These are phyloP conservation scores for Pyrocoelia pectoralis DNA, from an alignment of 2,888 invertebrate species.

Conservation along the genomic window DNA sequence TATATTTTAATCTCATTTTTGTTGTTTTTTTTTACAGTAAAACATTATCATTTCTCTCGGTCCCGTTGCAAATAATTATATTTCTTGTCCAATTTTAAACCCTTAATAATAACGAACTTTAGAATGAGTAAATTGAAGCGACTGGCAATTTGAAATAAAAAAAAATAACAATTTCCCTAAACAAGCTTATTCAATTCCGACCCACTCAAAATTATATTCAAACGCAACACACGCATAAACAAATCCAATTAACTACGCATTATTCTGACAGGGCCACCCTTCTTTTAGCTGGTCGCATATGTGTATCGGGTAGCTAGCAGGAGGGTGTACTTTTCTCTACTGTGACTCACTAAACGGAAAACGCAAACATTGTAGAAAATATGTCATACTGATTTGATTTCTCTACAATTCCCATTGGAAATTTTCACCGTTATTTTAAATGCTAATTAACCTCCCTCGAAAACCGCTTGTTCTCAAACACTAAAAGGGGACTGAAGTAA, in stretches of 20 bases:
- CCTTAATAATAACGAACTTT: slow-evolving; percentile 32
- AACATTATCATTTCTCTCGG: background rate
- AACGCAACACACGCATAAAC: slow-evolving; percentile 56
- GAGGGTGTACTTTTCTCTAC: slow-evolving; percentile 22
- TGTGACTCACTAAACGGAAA: slow-evolving; percentile 33
- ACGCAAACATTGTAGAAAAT: slow-evolving; percentile 25
- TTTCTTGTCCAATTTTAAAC: slow-evolving; percentile 22
- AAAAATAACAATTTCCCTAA: slow-evolving; percentile 55
- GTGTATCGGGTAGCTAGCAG: slow-evolving; percentile 42
- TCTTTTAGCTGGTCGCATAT: slow-evolving; percentile 55
- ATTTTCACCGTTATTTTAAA: background rate
- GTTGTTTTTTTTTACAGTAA: slow-evolving; percentile 11
- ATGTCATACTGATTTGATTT: slow-evolving; percentile 14
- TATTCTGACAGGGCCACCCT: slow-evolving; percentile 55
- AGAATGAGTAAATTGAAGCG: slow-evolving; percentile 38
- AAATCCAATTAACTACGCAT: slow-evolving; percentile 60
- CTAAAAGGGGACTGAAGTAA: background rate
- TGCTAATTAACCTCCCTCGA: slow-evolving; percentile 3
- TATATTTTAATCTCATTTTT: background rate
- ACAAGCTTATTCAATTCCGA: slow-evolving; percentile 57
- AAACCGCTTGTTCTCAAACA: too few relatives aligned
- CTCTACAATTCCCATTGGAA: slow-evolving; percentile 1
- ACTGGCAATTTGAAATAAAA: slow-evolving; percentile 40
- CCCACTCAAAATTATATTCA: slow-evolving; percentile 56
- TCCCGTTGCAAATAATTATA: slow-evolving; percentile 10